Evolutionary conservation across 2,113 vertebrate genomes (phyloP), one percentile per base, ranked within the genome.

Genomic region (Lonchura striata): DNA sequence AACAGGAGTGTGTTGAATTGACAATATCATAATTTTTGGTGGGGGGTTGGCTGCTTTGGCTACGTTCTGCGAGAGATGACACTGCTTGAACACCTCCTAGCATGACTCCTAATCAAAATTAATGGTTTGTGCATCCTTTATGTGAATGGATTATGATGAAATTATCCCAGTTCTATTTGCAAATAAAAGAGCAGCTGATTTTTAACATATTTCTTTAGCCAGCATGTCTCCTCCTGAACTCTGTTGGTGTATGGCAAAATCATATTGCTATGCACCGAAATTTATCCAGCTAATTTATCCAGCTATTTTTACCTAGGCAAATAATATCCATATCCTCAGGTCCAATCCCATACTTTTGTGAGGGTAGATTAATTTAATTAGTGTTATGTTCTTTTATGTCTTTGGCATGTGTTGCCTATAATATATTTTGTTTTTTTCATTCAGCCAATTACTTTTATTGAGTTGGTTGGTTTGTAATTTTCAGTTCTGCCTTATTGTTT

Each of bases 41-140:
- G 28, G 28, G 10, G 7, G 0, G 2, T 46, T 87, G 56, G 18
- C 47, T 75, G 35, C 65, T 78, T 90, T 84, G 79, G 12, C 11
- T 87, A 6, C 0, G 0, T 75, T 88, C 35, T 90, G 25, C 17
- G 33, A 66, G 35, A 71, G 13, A 39, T 0, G 0, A 10, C 5
- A 2, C 52, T 56, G 23, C 49, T 82, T 59, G 57, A 92, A 56
- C 28, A 52, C 12, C 10, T 25, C 14, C 16, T 90, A 13, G n/a
- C n/a, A 46, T 74, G 76, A 56, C 22, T 82, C 28, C 22, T 54
- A 71, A 82, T 76, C 44, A 64, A 49, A 86, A 80, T 46, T 20
- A 59, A 72, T 47, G 33, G 15, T 50, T 59, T 86, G 22, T n/a
- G 18, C 14, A 19, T 63, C 30, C 16, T 28, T 85, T 24, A 15